phyloP scores from a whole-genome alignment of 2,888 invertebrate genomes.

The Polymixis flavicincta region DNA sequence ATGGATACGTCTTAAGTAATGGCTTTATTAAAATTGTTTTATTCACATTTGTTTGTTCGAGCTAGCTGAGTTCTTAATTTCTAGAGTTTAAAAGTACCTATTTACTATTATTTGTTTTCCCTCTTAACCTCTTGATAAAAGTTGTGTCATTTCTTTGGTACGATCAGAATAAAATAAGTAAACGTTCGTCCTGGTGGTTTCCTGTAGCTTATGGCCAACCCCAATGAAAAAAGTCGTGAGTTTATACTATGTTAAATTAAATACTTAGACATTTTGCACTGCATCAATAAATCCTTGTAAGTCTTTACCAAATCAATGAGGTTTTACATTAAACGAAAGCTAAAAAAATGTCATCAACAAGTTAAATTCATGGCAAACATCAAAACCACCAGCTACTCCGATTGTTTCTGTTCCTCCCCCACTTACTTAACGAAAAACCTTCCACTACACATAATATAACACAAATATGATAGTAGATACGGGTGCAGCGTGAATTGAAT shows the following conservation, averaged over 20 bases:
- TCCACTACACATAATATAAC: constrained; percentile 19
- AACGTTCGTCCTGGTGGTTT: background rate
- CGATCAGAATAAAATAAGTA: background rate
- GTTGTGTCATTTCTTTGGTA: background rate
- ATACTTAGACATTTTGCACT: background rate
- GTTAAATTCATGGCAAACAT: background rate
- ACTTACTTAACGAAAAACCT: constrained; percentile 13
- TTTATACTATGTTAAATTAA: too few species aligned
- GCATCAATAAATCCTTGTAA: background rate
- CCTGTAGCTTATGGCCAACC: background rate
- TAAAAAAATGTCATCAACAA: background rate
- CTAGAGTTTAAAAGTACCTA: background rate
- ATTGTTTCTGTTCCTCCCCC: too few species aligned
- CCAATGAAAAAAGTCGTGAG: background rate
- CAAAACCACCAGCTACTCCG: background rate
- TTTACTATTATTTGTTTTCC: background rate
- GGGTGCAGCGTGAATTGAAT: constrained; percentile 69
- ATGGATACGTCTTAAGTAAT: constrained; percentile 72
- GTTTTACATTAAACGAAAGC: background rate
- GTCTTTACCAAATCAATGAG: background rate
- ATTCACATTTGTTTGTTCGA: constrained; percentile 55
- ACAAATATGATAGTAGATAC: constrained; percentile 56
- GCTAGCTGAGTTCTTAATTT: background rate
- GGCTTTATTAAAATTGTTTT: constrained; percentile 66
- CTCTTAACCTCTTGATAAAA: background rate